Conservation (phyloP, 1,140 invertebrate genomes). For the Drosophila orena region DNA sequence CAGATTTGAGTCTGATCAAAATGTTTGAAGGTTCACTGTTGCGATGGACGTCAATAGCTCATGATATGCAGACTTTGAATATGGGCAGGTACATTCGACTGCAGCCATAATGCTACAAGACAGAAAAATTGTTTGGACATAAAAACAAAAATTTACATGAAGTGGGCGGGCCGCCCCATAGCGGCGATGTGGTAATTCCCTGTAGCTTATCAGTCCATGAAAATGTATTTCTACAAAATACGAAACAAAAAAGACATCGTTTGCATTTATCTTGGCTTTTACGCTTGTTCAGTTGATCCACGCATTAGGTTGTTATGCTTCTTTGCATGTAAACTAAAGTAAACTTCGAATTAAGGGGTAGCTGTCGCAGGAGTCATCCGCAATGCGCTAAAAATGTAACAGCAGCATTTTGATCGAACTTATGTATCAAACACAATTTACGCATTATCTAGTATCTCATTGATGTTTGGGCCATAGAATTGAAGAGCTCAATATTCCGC, state of each 20-base stretch:
- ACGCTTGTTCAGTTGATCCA: conserved; percentile 20
- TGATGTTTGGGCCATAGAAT: conserved; percentile 10
- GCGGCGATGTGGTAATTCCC: background rate
- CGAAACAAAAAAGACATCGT: conserved; percentile 58
- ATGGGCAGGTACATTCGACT: conserved; percentile 17
- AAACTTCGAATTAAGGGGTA: conserved; percentile 22
- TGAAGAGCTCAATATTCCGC: conserved; percentile 7
- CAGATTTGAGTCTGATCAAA: background rate
- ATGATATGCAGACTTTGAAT: background rate
- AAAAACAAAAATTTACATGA: conserved; percentile 49
- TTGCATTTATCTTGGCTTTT: conserved; percentile 43
- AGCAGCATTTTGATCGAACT: conserved; percentile 55
- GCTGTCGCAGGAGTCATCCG: conserved; percentile 30
- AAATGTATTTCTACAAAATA: conserved; percentile 79
- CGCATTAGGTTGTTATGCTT: background rate
- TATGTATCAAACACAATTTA: conserved; percentile 61
- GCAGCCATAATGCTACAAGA: conserved; percentile 59
- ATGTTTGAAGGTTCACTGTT: background rate
- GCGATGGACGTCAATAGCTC: conserved; percentile 1
- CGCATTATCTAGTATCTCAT: conserved; percentile 33
- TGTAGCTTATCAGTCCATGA: conserved; percentile 19
- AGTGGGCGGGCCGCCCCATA: background rate
- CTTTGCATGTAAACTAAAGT: background rate
- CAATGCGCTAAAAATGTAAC: conserved; percentile 56
- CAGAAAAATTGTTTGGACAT: conserved; percentile 48